Evolutionary conservation across 2,888 invertebrate genomes (phyloP).

Genomic region (Orthosia cruda): DNA sequence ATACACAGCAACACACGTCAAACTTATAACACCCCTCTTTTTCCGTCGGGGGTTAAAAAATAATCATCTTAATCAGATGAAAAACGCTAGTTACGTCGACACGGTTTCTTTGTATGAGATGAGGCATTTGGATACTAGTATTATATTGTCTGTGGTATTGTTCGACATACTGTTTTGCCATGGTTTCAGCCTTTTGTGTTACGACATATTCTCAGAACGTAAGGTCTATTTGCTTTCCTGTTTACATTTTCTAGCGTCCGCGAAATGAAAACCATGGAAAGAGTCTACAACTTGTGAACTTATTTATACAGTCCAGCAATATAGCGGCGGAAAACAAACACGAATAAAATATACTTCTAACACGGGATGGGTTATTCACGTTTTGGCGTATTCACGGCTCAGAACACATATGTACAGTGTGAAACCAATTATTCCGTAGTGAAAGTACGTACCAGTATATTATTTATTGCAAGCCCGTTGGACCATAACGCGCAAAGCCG

Average conservation of each 20-base stretch:
- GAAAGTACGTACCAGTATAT: slow-evolving; percentile 75
- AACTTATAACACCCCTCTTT: too few relatives aligned
- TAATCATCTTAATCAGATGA: too few relatives aligned
- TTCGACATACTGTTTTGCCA: background rate
- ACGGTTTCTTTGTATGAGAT: too few relatives aligned
- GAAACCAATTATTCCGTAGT: slow-evolving; percentile 73
- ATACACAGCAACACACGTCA: too few relatives aligned
- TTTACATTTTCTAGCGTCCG: slow-evolving; percentile 34
- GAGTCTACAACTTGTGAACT: slow-evolving; percentile 34
- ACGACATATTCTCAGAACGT: slow-evolving; percentile 32
- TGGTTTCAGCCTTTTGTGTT: slow-evolving; percentile 15
- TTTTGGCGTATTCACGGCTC: slow-evolving; percentile 68
- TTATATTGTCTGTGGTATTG: too few relatives aligned
- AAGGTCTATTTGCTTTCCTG: slow-evolving; percentile 27
- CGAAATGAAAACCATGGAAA: slow-evolving; percentile 54
- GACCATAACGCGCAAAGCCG: slow-evolving; percentile 78
- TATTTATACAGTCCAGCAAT: slow-evolving; percentile 49
- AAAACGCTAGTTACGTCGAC: too few relatives aligned
- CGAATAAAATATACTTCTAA: slow-evolving; percentile 60
- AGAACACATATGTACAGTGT: slow-evolving; percentile 62
- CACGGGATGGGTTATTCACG: slow-evolving; percentile 46
- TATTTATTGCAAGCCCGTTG: slow-evolving; percentile 81
- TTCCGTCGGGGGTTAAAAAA: too few relatives aligned
- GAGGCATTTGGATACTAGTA: too few relatives aligned
- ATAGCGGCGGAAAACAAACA: slow-evolving; percentile 44